Evolutionary conservation across 1,140 invertebrate species (phyloP).

Genomic region (Atta colombica): DNA sequence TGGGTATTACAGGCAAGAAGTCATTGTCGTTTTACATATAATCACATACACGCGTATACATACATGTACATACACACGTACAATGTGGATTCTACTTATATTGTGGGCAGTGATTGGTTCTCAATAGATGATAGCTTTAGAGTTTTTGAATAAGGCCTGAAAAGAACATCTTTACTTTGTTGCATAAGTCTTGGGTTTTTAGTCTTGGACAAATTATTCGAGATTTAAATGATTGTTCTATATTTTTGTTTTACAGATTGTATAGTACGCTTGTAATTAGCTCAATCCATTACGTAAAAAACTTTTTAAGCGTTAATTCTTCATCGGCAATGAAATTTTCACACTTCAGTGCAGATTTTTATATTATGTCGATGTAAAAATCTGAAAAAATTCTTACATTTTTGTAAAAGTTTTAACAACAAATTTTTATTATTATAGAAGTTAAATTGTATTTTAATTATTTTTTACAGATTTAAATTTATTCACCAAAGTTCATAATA

Average conservation of each 20-base stretch:
- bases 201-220: not conserved
- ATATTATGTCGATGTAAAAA: too few relatives aligned
- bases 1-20: not conserved
- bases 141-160: not conserved
- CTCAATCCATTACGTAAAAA: not conserved
- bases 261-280: not conserved
- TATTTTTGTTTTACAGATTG: conserved; percentile 3
- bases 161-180: not conserved
- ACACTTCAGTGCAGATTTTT: too few relatives aligned
- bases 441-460: too few relatives aligned
- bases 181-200: not conserved
- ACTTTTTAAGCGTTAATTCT: conserved; percentile 8
- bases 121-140: not conserved
- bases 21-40: conserved; percentile 21
- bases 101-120: not conserved
- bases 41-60: conserved; percentile 33
- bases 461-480: too few relatives aligned
- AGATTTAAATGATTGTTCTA: not conserved
- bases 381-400: too few relatives aligned
- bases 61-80: conserved; percentile 27
- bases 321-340: too few relatives aligned
- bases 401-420: too few relatives aligned
- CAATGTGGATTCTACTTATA: conserved; percentile 10
- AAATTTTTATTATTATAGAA: too few relatives aligned
- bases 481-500: too few relatives aligned